Conservation (phyloP, 2,888 invertebrate genomes). For the Ferdinandea cuprea region DNA sequence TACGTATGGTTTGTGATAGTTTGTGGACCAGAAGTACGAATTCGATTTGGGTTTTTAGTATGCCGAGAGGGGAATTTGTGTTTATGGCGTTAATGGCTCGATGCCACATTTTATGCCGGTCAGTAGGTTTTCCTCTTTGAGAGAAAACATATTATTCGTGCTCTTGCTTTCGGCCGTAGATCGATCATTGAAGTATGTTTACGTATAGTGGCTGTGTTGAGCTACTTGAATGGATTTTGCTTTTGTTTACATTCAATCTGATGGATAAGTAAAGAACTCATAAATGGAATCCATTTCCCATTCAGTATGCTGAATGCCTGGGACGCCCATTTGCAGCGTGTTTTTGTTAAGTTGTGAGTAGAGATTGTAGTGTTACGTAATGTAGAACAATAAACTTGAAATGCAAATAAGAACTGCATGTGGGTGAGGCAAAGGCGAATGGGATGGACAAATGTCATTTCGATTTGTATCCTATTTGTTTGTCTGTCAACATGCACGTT, state of each 20-base stretch:
- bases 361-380: constrained; percentile 6
- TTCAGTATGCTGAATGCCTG: constrained; percentile 7
- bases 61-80: constrained; percentile 20
- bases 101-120: constrained; percentile 58
- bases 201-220: background rate
- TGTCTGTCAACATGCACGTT: no score
- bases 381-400: background rate
- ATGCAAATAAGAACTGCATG: no score
- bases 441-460: no score
- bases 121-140: constrained; percentile 34
- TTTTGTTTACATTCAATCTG: constrained; percentile 37
- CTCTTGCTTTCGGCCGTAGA: constrained; percentile 63
- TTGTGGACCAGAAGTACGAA: constrained; percentile 11
- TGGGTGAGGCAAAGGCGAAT: no score
- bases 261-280: constrained; percentile 33
- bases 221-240: constrained; percentile 22
- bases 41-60: constrained; percentile 8
- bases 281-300: constrained; percentile 20
- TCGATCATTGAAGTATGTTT: constrained; percentile 44
- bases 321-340: background rate
- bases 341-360: constrained; percentile 2
- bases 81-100: constrained; percentile 59
- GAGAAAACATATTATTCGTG: constrained; percentile 47
- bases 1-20: constrained; percentile 4
- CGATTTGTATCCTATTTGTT: no score